Evolutionary conservation across 2,888 invertebrate genomes (phyloP).

Genomic region (Hypomecis punctinalis): DNA sequence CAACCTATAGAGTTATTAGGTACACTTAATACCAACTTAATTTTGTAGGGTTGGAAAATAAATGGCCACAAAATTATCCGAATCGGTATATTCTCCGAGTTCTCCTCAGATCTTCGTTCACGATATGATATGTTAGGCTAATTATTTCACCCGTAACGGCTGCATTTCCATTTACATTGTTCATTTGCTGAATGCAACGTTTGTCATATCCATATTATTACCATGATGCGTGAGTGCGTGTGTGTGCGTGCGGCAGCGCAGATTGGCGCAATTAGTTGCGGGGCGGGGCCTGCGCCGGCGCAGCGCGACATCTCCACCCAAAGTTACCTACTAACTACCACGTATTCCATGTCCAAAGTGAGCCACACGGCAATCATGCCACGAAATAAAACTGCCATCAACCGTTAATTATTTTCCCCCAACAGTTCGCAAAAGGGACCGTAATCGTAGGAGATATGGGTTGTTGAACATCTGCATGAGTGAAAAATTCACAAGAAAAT

Average conservation of each 20-base stretch:
- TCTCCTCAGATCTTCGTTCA: conserved; percentile 27
- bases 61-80: not conserved
- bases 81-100: not conserved
- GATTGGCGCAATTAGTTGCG: conserved; percentile 82
- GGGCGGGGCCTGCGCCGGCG: conserved; percentile 79
- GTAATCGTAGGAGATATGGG: conserved; percentile 53
- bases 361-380: conserved; percentile 53
- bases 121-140: conserved; percentile 38
- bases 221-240: conserved; percentile 56
- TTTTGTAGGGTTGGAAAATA: not conserved
- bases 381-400: conserved; percentile 69
- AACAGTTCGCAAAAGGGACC: conserved; percentile 48
- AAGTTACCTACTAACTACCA: conserved; percentile 1
- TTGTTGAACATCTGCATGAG: conserved; percentile 54
- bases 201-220: conserved; percentile 51
- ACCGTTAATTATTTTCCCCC: conserved; percentile 70
- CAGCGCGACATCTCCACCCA: conserved; percentile 79
- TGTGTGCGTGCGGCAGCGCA: conserved; percentile 73
- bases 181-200: conserved; percentile 66
- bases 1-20: no score
- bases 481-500: conserved; percentile 55
- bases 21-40: not conserved
- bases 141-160: conserved; percentile 41
- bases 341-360: conserved; percentile 4
- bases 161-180: conserved; percentile 55